A percentile compares a stretch with the other conserved stretches of the same genome.
Evolutionary conservation across 2,113 vertebrate species (phyloP).

Genomic region (Pseudorasbora parva): DNA sequence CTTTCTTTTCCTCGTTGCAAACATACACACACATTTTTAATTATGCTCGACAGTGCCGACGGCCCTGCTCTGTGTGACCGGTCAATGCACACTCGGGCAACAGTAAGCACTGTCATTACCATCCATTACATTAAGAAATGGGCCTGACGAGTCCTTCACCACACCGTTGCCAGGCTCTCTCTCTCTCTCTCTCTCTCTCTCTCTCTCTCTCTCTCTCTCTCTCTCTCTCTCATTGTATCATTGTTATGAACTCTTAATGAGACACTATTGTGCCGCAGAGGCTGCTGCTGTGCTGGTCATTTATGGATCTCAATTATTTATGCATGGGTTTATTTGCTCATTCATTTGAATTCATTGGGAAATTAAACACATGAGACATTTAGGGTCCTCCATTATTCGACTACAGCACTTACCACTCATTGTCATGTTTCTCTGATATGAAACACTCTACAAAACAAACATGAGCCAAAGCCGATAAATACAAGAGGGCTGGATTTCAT

Average conservation of each 20-base stretch:
- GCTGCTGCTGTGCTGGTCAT: slow-evolving; percentile 31
- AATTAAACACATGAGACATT: slow-evolving; percentile 55
- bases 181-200: slow-evolving; percentile 30
- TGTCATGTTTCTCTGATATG: slow-evolving; percentile 32
- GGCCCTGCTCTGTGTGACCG: slow-evolving; percentile 36
- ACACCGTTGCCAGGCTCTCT: slow-evolving; percentile 11
- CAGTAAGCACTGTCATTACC: slow-evolving; percentile 57
- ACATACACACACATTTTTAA: slow-evolving; percentile 49
- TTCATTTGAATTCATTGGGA: slow-evolving; percentile 60
- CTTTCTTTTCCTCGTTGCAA: slow-evolving; percentile 24
- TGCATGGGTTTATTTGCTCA: slow-evolving; percentile 59
- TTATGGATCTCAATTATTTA: slow-evolving; percentile 63
- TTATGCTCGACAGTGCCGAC: slow-evolving; percentile 46
- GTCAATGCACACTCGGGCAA: slow-evolving; percentile 33
- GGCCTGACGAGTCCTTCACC: slow-evolving; percentile 23
- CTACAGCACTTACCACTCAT: slow-evolving; percentile 40
- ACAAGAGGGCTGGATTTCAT: slow-evolving; percentile 25
- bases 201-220: too few species aligned
- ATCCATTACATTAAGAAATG: slow-evolving; percentile 54
- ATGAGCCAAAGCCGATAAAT: slow-evolving; percentile 26
- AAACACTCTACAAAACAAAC: slow-evolving; percentile 43
- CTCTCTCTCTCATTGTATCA: slow-evolving; percentile 19
- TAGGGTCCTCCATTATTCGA: slow-evolving; percentile 50
- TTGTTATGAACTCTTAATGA: slow-evolving; percentile 48
- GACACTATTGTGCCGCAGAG: slow-evolving; percentile 47